Evolutionary conservation across 2,797 vertebrate genomes (phyloP), one percentile per base, ranked within the genome.

Genomic region (Oceanodroma leucorhoa): DNA sequence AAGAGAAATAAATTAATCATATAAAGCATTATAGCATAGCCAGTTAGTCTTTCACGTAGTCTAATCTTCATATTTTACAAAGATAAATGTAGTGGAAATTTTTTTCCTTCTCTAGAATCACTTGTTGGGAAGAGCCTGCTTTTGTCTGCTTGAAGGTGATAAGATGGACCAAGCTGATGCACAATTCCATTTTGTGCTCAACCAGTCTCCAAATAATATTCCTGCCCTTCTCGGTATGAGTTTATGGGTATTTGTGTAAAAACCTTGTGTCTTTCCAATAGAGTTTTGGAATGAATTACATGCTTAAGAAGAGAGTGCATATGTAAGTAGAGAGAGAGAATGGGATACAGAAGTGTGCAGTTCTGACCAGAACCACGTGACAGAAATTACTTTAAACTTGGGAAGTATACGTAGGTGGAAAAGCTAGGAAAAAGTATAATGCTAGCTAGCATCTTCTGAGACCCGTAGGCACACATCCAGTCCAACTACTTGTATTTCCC

Each of bases 81-180:
- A 87, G 29, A 34, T 64, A 80, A 92, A 71, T 12, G 2, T 75
- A 21, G 50, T 5, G 3, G 17, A 34, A 23, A 5, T 57, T 27
- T 55, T 83, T 89, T 89, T 32, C 71, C 48, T 97, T 95, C 46
- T 94, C 85, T 97, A 99, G 99, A 99, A 99, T 98, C 99, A 99
- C 96, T 98, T 99, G 97, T 96, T 99, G 98, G 99, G 99, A 94
- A 98, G 99, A 99, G 99, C 99, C 80, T 99, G 99, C 96, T 99
- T 99, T 98, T 99, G 99, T 95, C 98, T 99, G 45, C 98, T 99
- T 96, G 99, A 99, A 97, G 99, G 99, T 90, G 99, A 99, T 98
- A 99, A 99, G 98, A 99, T 99, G 99, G 99, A 99, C 97, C 99
- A 99, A 92, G 99, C 99, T 17, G 99, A 99, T 80, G 99, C 99